Evolutionary conservation across 2,888 invertebrate genomes (phyloP), one percentile per base, ranked within the genome.

Genomic region (Euproctis similis): DNA sequence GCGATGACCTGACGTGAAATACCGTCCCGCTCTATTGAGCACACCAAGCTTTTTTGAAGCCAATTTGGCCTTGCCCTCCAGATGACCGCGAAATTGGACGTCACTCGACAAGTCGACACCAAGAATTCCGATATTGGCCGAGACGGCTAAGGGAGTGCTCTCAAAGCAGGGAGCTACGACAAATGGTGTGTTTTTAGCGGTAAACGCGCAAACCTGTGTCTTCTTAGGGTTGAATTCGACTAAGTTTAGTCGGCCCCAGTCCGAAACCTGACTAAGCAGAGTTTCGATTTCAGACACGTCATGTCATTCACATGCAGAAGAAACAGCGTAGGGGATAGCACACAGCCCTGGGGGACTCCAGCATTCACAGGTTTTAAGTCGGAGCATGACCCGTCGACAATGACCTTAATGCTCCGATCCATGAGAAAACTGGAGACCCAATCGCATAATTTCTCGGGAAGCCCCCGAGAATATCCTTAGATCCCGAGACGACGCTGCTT

Each of bases 241-340:
- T n/a, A n/a, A n/a, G n/a, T n/a, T n/a, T n/a, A n/a, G n/a, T n/a
- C n/a, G n/a, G n/a, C n/a, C n/a, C n/a, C n/a, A n/a, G n/a, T n/a
- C n/a, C n/a, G n/a, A n/a, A n/a, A n/a, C n/a, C n/a, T n/a, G n/a
- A n/a, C n/a, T n/a, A n/a, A n/a, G n/a, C n/a, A n/a, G n/a, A n/a
- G n/a, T n/a, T n/a, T n/a, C n/a, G n/a, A n/a, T n/a, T 21, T 21
- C 21, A 9, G 11, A 21, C 21, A 21, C 21, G 12, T n/a, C n/a
- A 19, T n/a, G 19, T 23, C 12, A 12, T 23, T 23, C 12, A 29
- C 24, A 23, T 16, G 12, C 17, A 29, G 17, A 2, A 29, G 7
- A 24, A 29, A 29, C 29, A 29, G 9, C 8, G 24, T 23, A 2
- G 29, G 24, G 8, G 29, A 24, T 8, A 29, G 24, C 24, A 29